Base-by-base conservation (phyloP, 2,113 vertebrate genomes). In the Glaucidium brasilianum region DNA sequence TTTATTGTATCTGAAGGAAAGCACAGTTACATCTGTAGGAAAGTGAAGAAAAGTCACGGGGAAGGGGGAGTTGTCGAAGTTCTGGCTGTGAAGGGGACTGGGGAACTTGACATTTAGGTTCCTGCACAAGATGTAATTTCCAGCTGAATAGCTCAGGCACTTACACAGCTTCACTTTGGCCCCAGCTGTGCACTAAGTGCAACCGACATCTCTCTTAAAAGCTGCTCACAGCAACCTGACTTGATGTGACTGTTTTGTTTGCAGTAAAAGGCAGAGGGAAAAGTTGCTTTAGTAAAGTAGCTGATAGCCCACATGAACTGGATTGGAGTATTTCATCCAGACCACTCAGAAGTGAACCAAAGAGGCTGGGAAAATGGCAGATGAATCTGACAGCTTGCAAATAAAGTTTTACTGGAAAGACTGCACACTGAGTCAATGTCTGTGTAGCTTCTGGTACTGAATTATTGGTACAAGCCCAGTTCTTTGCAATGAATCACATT, bases 81-180 rank as follows among this genome's bases (percentile, higher is more conserved):
- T 86, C 87, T 81, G 92, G 95, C 94, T 94, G 80, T 64, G 89
- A 67, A 62, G 78, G 85, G 86, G 81, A 85, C 89, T 34, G 90
- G 63, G 72, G 83, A 96, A 85, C n/a, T 67, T 96, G 96, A 96
- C 97, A 97, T 98, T 97, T 97, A 84, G 94, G 90, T 53, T 95
- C 93, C 95, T 89, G 56, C 93, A 93, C 81, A 97, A 96, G 94
- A 95, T 96, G 79, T 91, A 92, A 96, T 97, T 97, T 98, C 95
- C 95, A 97, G 50, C 83, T 87, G 94, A 97, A 96, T 45, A 86
- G 85, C 88, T 94, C 23, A 60, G 96, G 94, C 97, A 92, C 83
- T 92, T 85, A 79, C 94, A 71, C 56, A 95, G 91, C 89, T 90
- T 97, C 64, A n/a, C 69, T 96, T 59, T 60, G 94, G 94, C 94